Evolutionary conservation across 1,140 invertebrate genomes (phyloP).

Genomic region (Eumaeus atala): DNA sequence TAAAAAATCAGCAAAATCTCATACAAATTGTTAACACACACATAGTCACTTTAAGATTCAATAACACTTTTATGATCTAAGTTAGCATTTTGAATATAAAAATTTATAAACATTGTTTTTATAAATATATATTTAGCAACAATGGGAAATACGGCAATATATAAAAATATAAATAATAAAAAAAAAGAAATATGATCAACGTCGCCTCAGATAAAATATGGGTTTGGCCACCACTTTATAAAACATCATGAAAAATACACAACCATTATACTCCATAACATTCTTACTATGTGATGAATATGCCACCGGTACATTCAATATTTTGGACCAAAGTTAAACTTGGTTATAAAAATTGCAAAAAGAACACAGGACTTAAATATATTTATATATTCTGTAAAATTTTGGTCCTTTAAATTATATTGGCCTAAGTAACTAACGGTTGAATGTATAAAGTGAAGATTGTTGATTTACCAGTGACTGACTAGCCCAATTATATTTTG

Average conservation of each 20-base stretch:
- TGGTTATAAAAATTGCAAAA: background rate
- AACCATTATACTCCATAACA: constrained; percentile 32
- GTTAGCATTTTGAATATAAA: constrained; percentile 22
- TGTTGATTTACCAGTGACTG: constrained; percentile 20
- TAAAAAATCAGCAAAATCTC: constrained; percentile 9
- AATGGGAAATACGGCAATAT: constrained; percentile 56
- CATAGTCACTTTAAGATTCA: constrained; percentile 25
- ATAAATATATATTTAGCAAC: constrained; percentile 50
- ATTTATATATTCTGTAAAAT: constrained; percentile 4
- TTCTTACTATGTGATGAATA: constrained; percentile 15
- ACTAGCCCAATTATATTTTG: constrained; percentile 32
- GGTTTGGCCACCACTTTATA: constrained; percentile 19
- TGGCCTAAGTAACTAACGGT: constrained; percentile 1
- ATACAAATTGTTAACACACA: constrained; percentile 12
- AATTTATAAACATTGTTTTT: constrained; percentile 11
- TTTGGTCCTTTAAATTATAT: constrained; percentile 12
- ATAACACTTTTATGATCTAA: constrained; percentile 35
- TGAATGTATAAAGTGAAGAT: constrained; percentile 1
- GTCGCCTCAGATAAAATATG: constrained; percentile 1
- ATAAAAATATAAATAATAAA: constrained; percentile 39
- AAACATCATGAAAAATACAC: constrained; percentile 36
- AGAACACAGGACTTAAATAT: constrained; percentile 8
- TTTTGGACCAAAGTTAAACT: constrained; percentile 5
- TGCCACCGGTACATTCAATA: background rate
- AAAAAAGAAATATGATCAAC: constrained; percentile 12